These are phyloP conservation scores for Tenthredo livida DNA, from an alignment of 2,888 invertebrate species.

Conservation along the genomic window DNA sequence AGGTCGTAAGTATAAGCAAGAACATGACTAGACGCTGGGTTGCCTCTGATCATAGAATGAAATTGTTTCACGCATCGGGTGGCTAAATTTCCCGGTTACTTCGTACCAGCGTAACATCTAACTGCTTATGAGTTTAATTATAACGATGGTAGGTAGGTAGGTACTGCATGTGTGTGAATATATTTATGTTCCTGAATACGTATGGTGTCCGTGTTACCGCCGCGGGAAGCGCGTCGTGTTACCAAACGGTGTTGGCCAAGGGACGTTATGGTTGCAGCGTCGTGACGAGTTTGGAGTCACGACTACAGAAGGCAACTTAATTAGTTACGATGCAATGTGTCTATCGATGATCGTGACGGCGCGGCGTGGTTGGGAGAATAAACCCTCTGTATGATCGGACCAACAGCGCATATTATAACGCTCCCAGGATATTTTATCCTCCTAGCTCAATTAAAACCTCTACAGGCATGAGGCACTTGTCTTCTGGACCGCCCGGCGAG, in stretches of 20 bases:
- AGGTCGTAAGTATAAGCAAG: slow-evolving; percentile 17
- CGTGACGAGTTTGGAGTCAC: slow-evolving; percentile 48
- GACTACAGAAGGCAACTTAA: slow-evolving; percentile 49
- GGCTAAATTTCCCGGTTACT: slow-evolving; percentile 9
- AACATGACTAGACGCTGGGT: neutral
- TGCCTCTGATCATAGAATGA: neutral
- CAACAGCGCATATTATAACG: slow-evolving; percentile 38
- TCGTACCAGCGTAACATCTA: neutral
- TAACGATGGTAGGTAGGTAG: neutral
- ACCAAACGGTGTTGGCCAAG: slow-evolving; percentile 31
- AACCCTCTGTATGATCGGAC: slow-evolving; percentile 40
- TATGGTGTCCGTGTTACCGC: slow-evolving; percentile 24
- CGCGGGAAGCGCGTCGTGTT: slow-evolving; percentile 22
- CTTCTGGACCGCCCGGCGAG: slow-evolving; percentile 49
- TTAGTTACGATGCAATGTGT: slow-evolving; percentile 41
- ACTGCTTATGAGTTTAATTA: slow-evolving; percentile 27
- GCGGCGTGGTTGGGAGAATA: slow-evolving; percentile 9
- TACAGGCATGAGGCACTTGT: slow-evolving; percentile 35
- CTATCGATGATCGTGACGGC: slow-evolving; percentile 46
- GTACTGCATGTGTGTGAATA: neutral
- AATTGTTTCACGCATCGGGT: slow-evolving; percentile 37
- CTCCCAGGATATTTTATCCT: slow-evolving; percentile 48
- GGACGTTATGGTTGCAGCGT: slow-evolving; percentile 24
- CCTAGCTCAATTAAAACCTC: slow-evolving; percentile 45
- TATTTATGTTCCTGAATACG: slow-evolving; percentile 22